Evolutionary conservation across 2,797 vertebrate species (phyloP), one percentile per base, ranked within the genome.

Genomic region (Smutsia gigantea): DNA sequence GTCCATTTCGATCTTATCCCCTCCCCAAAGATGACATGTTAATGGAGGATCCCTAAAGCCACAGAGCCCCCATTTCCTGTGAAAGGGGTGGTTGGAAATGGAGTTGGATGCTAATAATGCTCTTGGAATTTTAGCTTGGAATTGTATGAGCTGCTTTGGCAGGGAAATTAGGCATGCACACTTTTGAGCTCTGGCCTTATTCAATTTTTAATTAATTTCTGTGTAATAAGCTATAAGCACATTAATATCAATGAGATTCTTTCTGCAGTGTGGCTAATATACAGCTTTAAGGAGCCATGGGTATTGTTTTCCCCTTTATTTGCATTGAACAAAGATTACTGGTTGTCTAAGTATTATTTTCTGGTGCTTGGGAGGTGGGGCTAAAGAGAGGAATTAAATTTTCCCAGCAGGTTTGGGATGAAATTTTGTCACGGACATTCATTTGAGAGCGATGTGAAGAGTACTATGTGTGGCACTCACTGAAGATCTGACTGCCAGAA

Each of bases 201-300:
- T 98, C 97, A 98, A 79, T 72, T 98, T 99, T 98, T 98, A 99
- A 98, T 99, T 99, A 98, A 97, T 98, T 98, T 97, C 97, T 29
- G 74, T 98, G 97, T 99, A 99, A 99, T 98, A 98, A 97, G 97
- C 97, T 97, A 86, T 98, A 99, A 99, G 98, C 97, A 98, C 95
- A 98, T 99, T 99, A 98, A 98, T 99, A 98, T 96, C 98, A 97
- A 97, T 97, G 97, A 98, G 98, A 95, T 96, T 86, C 97, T 98
- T 98, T 96, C 90, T 97, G 74, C 55, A 95, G 42, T 95, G 64
- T 97, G 88, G 97, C 96, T 95, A 97, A 98, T 98, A 97, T 90
- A 97, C 87, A 92, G 94, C 92, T 96, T 97, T 97, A 95, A 95
- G 98, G 98, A 98, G 90, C 71, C 78, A 51, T 6, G 93, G 95